These are phyloP conservation scores for Lamproptera curius DNA, from an alignment of 2,888 invertebrate genomes.

Conservation along the genomic window DNA sequence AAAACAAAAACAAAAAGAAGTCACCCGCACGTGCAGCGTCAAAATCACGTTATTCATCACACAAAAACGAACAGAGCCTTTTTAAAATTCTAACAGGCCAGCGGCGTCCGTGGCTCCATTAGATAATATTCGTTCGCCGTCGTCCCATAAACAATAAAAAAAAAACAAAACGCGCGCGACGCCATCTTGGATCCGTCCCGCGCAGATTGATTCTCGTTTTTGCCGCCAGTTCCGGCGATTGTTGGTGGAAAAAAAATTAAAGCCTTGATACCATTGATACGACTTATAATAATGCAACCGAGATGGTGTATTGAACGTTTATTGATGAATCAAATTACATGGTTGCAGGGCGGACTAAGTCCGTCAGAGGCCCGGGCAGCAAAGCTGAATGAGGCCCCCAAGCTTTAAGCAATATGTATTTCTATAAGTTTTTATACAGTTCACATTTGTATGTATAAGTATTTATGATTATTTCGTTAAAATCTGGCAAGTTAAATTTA, in stretches of 20 bases:
- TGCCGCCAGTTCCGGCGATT: constrained; percentile 18
- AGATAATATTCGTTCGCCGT: constrained; percentile 1
- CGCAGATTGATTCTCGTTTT: constrained; percentile 20
- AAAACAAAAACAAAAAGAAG: too few species aligned
- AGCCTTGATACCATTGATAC: constrained; percentile 12
- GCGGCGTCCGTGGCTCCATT: not conserved
- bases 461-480: too few species aligned
- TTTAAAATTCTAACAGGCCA: not conserved
- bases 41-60: not conserved
- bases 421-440: too few species aligned
- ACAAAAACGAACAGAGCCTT: not conserved
- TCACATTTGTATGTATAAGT: too few species aligned
- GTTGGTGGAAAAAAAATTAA: constrained; percentile 28
- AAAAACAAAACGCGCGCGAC: constrained; percentile 12
- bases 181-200: constrained; percentile 17
- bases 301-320: constrained; percentile 9
- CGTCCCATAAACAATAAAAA: constrained; percentile 15
- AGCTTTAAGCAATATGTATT: too few species aligned
- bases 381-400: too few species aligned
- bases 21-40: not conserved
- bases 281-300: constrained; percentile 5
- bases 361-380: too few species aligned
- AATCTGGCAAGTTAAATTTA: too few species aligned
- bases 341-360: too few species aligned
- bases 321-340: constrained; percentile 15